These are phyloP conservation scores for Plodia interpunctella DNA, from an alignment of 1,140 invertebrate species.

Conservation along the genomic window DNA sequence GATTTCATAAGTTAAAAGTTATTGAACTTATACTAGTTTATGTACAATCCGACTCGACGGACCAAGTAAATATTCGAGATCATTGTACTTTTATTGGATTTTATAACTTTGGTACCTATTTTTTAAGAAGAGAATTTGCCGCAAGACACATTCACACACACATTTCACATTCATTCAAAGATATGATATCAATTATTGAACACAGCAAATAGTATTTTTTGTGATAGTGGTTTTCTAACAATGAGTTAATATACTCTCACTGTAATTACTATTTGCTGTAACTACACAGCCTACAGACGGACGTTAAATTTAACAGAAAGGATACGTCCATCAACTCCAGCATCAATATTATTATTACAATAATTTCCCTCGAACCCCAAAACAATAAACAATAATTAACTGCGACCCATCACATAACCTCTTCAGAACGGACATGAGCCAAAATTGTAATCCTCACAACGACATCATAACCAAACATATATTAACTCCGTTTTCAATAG, in stretches of 20 bases:
- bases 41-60: no score
- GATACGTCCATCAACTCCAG: neutral
- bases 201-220: no score
- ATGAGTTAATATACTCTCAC: no score
- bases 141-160: no score
- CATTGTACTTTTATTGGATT: neutral
- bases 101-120: neutral
- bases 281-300: neutral
- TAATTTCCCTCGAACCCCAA: neutral
- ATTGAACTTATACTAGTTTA: no score
- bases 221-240: no score
- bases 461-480: constrained; percentile 45
- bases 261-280: no score
- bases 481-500: constrained; percentile 63
- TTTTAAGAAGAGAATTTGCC: no score
- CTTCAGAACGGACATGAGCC: constrained; percentile 16
- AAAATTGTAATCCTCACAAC: constrained; percentile 32
- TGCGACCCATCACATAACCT: constrained; percentile 1
- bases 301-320: neutral
- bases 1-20: no score
- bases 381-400: constrained; percentile 7
- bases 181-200: no score
- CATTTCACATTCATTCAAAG: no score
- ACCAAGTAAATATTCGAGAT: no score
- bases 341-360: neutral